A percentile compares a stretch with the other conserved stretches of the same genome.
These are phyloP conservation scores for Galleria mellonella DNA, from an alignment of 1,140 invertebrate species.

Conservation along the genomic window DNA sequence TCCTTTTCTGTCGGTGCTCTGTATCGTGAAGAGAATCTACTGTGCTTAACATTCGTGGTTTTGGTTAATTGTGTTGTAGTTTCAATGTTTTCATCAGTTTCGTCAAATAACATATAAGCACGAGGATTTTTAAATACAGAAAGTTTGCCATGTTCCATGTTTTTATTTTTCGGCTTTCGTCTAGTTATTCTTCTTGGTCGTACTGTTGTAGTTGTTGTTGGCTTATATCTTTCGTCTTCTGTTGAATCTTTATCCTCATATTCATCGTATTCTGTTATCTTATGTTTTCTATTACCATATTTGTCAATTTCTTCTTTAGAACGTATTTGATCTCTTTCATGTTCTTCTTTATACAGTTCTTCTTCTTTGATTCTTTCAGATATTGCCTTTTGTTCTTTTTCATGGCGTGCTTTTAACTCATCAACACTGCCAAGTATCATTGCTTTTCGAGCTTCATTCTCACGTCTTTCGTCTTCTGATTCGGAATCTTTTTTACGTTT, in stretches of 20 bases:
- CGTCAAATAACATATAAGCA: conserved; percentile 35
- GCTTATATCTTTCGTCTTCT: conserved; percentile 39
- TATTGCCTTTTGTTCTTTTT: conserved; percentile 48
- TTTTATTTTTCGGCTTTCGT: conserved; percentile 18
- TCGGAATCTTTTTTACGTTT: conserved; percentile 17
- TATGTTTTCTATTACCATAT: conserved; percentile 23
- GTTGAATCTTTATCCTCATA: conserved; percentile 34
- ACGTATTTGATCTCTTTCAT: conserved; percentile 33
- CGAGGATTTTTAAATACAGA: conserved; percentile 56
- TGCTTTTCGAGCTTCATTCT: conserved; percentile 54
- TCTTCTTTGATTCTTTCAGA: conserved; percentile 56
- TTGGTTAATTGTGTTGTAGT: conserved; percentile 16
- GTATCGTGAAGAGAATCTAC: conserved; percentile 31
- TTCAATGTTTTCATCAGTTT: conserved; percentile 17
- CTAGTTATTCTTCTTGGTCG: conserved; percentile 10
- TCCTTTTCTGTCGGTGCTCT: conserved; percentile 17
- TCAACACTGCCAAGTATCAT: conserved; percentile 51
- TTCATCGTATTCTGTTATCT: conserved; percentile 43
- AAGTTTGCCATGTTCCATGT: conserved; percentile 28
- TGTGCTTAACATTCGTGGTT: conserved; percentile 3
- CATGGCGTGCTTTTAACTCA: conserved; percentile 55
- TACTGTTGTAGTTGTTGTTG: conserved; percentile 13
- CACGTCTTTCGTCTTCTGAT: conserved; percentile 30
- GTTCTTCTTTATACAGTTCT: conserved; percentile 47
- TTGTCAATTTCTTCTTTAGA: conserved; percentile 26